Evolutionary conservation across 1,140 invertebrate species (phyloP), one percentile per base, ranked within the genome.

Genomic region (Caenorhabditis briggsae): DNA sequence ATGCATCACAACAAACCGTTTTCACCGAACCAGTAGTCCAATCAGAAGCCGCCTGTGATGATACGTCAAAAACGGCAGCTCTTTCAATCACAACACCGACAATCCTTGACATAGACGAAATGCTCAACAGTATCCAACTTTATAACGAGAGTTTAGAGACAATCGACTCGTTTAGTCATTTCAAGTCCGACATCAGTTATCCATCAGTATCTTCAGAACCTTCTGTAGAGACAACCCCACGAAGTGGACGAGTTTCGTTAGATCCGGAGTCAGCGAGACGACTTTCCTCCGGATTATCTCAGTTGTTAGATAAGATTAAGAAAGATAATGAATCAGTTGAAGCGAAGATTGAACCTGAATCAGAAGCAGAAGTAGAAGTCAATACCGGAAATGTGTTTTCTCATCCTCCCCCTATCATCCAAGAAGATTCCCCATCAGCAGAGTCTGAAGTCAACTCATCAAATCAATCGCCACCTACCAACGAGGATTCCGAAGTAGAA

Each of bases 101-200:
- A 18, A 53, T 53, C 3, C 33, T 33, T 2, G 70, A 78, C 7
- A 50, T 78, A 43, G 70, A 78, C 11, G 20, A 53, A 18, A 78
- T 78, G 70, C 46, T 78, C 7, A 14, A 78, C 11, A 43, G 70
- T 11, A 78, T 78, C 50, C 3, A 7, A 14, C 70, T 78, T 7
- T 46, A 23, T n/a, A 78, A 78, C n/a, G 46, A 53, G 23, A 78
- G 70, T 41, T 20, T 78, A 9, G 70, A 78, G n/a, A 78, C 70
- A 3, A 8, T 78, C 5, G 43, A 78, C 3, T n/a, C 70, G 23
- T 20, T 78, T 23, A 18, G 46, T 7, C 70, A 53, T 23, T 50
- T 78, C 46, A 78, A 78, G 14, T 23, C 18, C 11, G 70, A 78
- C 14, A 78, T 78, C 43, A 78, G 70, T n/a, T 78, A 50, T 23